Conservation (phyloP, 2,888 invertebrate genomes). For the Ophioninae sp. region DNA sequence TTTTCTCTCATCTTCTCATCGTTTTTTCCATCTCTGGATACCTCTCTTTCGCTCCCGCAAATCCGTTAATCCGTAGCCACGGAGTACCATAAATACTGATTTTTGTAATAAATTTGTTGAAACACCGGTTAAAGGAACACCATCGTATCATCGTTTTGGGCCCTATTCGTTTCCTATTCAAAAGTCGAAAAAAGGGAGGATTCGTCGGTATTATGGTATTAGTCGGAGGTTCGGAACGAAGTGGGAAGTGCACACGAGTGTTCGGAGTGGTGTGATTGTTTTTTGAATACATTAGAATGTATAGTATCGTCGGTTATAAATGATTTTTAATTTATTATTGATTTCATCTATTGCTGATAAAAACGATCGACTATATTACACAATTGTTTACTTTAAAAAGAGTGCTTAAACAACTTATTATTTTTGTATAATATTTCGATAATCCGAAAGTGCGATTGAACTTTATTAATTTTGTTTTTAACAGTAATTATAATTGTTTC, state of each 20-base stretch:
- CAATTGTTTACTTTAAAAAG: neutral
- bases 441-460: too few species aligned
- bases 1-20: neutral
- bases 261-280: neutral
- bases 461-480: too few species aligned
- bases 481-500: too few species aligned
- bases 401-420: neutral
- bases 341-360: neutral
- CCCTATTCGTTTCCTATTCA: constrained; percentile 34
- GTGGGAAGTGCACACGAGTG: neutral
- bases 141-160: constrained; percentile 28
- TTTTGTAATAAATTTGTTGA: constrained; percentile 34
- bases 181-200: constrained; percentile 4
- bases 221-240: neutral
- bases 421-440: too few species aligned
- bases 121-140: constrained; percentile 19
- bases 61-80: constrained; percentile 20
- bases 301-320: neutral
- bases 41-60: constrained; percentile 3
- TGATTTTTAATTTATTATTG: neutral
- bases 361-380: neutral
- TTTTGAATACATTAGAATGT: neutral
- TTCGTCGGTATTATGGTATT: constrained; percentile 9
- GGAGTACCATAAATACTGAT: constrained; percentile 27
- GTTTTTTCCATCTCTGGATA: neutral